Evolutionary conservation across 2,113 vertebrate genomes (phyloP), one percentile per base, ranked within the genome.

Genomic region (Pterophyllum scalare): DNA sequence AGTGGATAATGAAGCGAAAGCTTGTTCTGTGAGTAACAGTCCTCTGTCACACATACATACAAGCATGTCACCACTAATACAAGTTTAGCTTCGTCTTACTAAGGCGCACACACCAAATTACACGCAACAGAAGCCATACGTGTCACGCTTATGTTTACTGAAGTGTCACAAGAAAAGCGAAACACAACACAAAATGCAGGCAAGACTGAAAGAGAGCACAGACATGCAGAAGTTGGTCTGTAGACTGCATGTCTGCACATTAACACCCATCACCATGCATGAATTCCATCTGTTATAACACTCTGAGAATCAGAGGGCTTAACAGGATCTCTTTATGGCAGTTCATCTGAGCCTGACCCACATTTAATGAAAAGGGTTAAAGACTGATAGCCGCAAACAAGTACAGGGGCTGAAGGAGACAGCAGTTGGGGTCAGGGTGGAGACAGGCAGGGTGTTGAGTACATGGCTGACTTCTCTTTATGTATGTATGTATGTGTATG

Each of bases 201-300:
- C 43, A 26, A 59, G 64, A 85, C 59, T 56, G 75, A 89, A 88
- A 83, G 56, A 60, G 77, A 67, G 75, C 84, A 87, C 77, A 90
- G 75, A 82, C 78, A 10, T 22, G 22, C 64, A 74, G 83, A 20
- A 33, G 84, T 82, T 76, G 46, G 9, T 70, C 57, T 75, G 84
- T 81, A 92, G 89, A 88, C 87, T 79, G 15, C 88, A 58, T 56
- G 87, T 91, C 90, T 91, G 88, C 84, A 74, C 61, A 64, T 79
- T 79, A 85, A 89, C 92, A 88, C 84, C 86, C 82, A 17, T 86
- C 31, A 15, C 78, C 81, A 70, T 20, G 57, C 72, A 46, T 60
- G 19, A 75, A 80, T 67, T 77, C 77, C 88, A 87, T 87, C 89
- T 85, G 83, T 81, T 89, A 74, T 35, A 90, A 82, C 87, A 87